A percentile compares a stretch with the other conserved stretches of the same genome.
These are phyloP conservation scores for Nesogale talazaci DNA, from an alignment of 2,113 vertebrate genomes.

Conservation along the genomic window DNA sequence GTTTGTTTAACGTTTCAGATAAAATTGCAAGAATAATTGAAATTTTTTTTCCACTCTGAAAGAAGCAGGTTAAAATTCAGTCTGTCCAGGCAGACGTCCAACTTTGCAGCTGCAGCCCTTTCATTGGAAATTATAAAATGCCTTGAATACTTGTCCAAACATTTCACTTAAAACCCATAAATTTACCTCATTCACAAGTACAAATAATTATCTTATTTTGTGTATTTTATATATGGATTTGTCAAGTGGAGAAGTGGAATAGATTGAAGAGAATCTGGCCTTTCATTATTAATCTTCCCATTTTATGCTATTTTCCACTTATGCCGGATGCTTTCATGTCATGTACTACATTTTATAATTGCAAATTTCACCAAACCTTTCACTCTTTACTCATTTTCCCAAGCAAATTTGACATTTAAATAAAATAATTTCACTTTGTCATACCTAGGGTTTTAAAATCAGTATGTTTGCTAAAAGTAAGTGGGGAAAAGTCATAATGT, in stretches of 20 bases:
- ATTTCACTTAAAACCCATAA: not conserved
- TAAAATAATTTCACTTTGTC: not conserved
- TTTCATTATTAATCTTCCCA: not conserved
- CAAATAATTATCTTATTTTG: not conserved
- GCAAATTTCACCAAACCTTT: not conserved
- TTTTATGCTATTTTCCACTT: slow-evolving; percentile 1
- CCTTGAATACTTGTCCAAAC: not conserved
- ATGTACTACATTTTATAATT: slow-evolving; percentile 2
- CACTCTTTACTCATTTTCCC: slow-evolving; percentile 14
- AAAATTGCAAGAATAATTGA: slow-evolving; percentile 63
- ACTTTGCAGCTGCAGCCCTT: slow-evolving; percentile 34
- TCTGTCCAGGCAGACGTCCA: not conserved
- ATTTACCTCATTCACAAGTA: not conserved
- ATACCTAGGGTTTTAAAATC: not conserved
- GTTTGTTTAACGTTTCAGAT: slow-evolving; percentile 73
- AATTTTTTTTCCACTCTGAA: slow-evolving; percentile 57
- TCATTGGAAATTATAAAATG: slow-evolving; percentile 36
- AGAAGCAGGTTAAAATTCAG: slow-evolving; percentile 46
- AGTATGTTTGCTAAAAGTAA: not conserved
- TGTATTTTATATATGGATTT: not conserved
- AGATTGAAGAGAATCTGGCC: not conserved
- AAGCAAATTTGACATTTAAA: not conserved
- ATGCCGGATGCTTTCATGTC: not conserved
- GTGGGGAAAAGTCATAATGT: not conserved
- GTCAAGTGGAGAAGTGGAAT: not conserved